A percentile compares a stretch with the other conserved stretches of the same genome.
phyloP scores from a whole-genome alignment of 2,888 invertebrate species.

The Xestia c-nigrum region DNA sequence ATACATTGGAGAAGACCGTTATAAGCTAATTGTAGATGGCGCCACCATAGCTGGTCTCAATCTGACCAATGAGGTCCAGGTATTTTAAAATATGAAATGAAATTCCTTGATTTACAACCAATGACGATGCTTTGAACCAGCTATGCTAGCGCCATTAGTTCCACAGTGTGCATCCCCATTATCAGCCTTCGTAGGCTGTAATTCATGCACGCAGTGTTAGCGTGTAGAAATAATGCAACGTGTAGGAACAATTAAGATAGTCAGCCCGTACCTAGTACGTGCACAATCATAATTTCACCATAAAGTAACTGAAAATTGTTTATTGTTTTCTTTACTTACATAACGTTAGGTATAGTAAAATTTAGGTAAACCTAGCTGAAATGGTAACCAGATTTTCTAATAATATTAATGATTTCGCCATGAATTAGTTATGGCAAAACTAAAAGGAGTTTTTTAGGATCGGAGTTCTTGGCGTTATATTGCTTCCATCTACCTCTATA shows the following conservation, averaged over 20 bases:
- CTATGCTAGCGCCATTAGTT: too few species aligned
- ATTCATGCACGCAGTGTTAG: not conserved
- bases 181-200: not conserved
- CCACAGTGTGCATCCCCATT: too few species aligned
- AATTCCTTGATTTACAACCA: too few species aligned
- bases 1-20: not conserved
- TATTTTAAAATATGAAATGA: too few species aligned
- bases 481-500: not conserved
- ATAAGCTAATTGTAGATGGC: too few species aligned
- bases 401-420: not conserved
- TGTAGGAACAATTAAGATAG: constrained; percentile 17
- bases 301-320: not conserved
- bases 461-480: not conserved
- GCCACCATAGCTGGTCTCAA: too few species aligned
- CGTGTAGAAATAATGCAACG: not conserved
- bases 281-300: constrained; percentile 20
- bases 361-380: not conserved
- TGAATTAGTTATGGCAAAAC: not conserved
- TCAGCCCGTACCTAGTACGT: not conserved
- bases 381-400: not conserved
- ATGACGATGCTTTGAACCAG: too few species aligned
- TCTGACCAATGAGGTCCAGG: too few species aligned
- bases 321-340: constrained; percentile 1
- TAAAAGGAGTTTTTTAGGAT: not conserved
- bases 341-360: not conserved